A percentile compares a stretch with the other conserved stretches of the same genome.
Conservation (phyloP, 2,888 invertebrate species). For the Ophraella communa region DNA sequence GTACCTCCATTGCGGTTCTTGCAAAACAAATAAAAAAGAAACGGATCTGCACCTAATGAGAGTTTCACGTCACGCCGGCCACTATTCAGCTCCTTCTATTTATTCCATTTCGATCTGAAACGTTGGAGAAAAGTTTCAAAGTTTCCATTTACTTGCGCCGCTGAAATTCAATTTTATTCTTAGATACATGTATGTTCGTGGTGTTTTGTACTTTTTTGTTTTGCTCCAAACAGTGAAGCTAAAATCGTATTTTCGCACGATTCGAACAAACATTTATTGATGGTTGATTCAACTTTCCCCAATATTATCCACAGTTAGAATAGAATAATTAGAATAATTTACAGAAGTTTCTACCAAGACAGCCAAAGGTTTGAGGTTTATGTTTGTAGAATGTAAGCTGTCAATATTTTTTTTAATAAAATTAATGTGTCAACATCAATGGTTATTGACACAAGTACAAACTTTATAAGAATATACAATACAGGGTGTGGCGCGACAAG, state of each 20-base stretch:
- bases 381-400: too few species aligned
- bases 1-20: conserved; percentile 6
- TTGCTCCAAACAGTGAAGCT: not conserved
- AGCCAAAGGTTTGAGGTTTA: too few species aligned
- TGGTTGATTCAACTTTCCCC: too few species aligned
- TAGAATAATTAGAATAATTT: too few species aligned
- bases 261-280: too few species aligned
- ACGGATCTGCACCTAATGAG: conserved; percentile 24
- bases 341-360: too few species aligned
- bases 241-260: not conserved
- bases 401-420: too few species aligned
- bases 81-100: conserved; percentile 21
- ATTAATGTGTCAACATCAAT: too few species aligned
- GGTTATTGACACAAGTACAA: too few species aligned
- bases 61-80: conserved; percentile 25
- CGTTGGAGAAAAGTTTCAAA: conserved; percentile 24
- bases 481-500: too few species aligned
- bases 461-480: too few species aligned
- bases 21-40: conserved; percentile 17
- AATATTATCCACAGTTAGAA: too few species aligned
- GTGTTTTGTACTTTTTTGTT: conserved; percentile 2
- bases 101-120: conserved; percentile 16
- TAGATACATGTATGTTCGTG: conserved; percentile 17
- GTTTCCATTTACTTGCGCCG: conserved; percentile 10
- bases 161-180: conserved; percentile 20